Base-by-base conservation (phyloP, 2,888 invertebrate genomes). In the Caenorhabditis wallacei region DNA sequence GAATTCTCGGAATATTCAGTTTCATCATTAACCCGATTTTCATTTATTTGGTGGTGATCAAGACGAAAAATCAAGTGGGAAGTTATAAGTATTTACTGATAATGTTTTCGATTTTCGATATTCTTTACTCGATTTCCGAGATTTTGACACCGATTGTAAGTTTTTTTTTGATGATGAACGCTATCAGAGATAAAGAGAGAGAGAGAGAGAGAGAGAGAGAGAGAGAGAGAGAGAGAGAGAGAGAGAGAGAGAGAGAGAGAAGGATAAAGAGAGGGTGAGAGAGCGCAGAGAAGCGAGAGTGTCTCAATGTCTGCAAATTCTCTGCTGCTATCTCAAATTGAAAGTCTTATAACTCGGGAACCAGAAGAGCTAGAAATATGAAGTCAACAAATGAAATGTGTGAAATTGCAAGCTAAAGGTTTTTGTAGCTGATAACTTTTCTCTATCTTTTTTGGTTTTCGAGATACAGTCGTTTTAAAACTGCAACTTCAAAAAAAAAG, bases 11-110 rank as follows among this genome's bases (percentile, higher is more conserved):
- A 20, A 48, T 37, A 1, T 43, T 75, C 8, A 57, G 57, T n/a
- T 75, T 66, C 66, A 13, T 68, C 2, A 48, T 75, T 48, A 75
- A 75, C 37, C 64, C 75, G 22, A 22, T 66, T 2, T 75, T 75
- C 66, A 66, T 75, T 13, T 75, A 66, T 48, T 24, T 75, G 40
- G 75, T 75, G 7, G 2, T 75, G 4, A 66, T 46, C 5, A 57
- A 63, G 7, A 46, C 66, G 1, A 75, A 66, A 48, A 11, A 24
- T 22, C 66, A 66, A 57, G 37, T 75, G 2, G 75, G 75, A 7
- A 66, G 57, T 18, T 75, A 75, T 20, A 66, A 66, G n/a, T 30
- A 66, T 13, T 56, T 75, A 1, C 10, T 75, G 35, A 57, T 66
- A 0, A 48, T 56, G 30, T 75, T 75, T 13, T 46, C 75, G 2